Base-by-base conservation (phyloP, 2,797 vertebrate genomes). In the Schizothorax lantsangensis region DNA sequence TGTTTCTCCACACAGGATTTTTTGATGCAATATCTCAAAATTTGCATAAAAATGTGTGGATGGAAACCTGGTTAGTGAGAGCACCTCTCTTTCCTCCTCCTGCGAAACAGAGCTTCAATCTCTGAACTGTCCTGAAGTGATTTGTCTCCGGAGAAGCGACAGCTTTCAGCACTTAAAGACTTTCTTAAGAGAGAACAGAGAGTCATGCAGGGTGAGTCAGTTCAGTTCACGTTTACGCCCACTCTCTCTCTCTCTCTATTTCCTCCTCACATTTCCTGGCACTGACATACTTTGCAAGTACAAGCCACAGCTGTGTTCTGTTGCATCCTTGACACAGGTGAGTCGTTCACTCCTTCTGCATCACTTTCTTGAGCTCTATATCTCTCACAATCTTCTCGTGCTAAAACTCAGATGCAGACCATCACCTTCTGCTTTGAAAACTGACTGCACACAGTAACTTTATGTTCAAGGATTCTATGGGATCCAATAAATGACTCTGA, bases 201-300 rank as follows among this genome's bases (percentile, higher is more conserved):
- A 82, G 75, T 85, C 75, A 71, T 40, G 83, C 30, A 79, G 85
- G 45, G 74, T 81, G 90, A 88, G 79, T 86, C 87, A 88, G 84
- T 68, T 84, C 66, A 43, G 36, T 49, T 54, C 72, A 62, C 57
- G 49, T 88, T 86, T 84, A 88, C 84, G n/a, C 84, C 64, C 89
- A 85, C 86, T 59, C 83, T 66, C 45, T 57, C 62, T 47, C 54
- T 43, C 47, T 49, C 74, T 38, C 74, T 77, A 71, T 79, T 69
- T 84, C 26, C 43, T 85, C 74, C 59, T 88, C 62, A 88, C 79
- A 85, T 91, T 93, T 92, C 85, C 68, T 84, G 72, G 78, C 87
- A 91, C 91, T 88, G 83, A 81, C 69, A 69, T 59, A 59, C 86
- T 57, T 88, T 86, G 81, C 62, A 79, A 80, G 84, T 59, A 45